Evolutionary conservation across 2,797 vertebrate species (phyloP), one percentile per base, ranked within the genome.

Genomic region (Melanotaenia parkinsoni): DNA sequence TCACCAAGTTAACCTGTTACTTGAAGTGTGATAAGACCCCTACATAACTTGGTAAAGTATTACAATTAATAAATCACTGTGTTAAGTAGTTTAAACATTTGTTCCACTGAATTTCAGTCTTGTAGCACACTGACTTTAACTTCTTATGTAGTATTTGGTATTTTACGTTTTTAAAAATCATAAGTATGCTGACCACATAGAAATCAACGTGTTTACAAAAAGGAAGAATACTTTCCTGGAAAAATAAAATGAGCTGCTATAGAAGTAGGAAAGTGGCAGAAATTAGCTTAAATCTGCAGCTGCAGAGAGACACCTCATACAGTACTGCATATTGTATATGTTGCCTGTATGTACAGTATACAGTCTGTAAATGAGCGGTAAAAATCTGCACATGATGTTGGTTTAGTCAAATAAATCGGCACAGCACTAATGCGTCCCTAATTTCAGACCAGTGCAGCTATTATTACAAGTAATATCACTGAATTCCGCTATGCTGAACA

Each of bases 381-480:
- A 78, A 77, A 59, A 38, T 11, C 50, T 67, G 47, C 57, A 54
- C 32, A 40, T 81, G 66, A 59, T 68, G 54, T 70, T 70, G 68
- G 68, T 80, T 82, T 58, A 38, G 70, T 76, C 57, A 51, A 53
- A 63, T 62, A 40, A 65, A 77, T 82, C 1, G 20, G 47, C 82
- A 69, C 75, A 74, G 59, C 65, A 69, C 76, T 80, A 79, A 91
- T 83, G 70, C 58, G 16, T 60, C 35, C 5, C 64, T 76, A 84
- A 86, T 84, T 86, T 81, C 33, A 56, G 61, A 63, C 74, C 63
- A 66, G 69, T 74, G 74, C 73, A 78, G 77, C 82, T 75, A 84
- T 90, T 90, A 87, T 86, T 88, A 73, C 61, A 0, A 80, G 75
- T 79, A 86, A 92, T 88, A 90, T 87, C 81, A 83, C 82, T 81